Conservation (phyloP, 2,888 invertebrate genomes). For the Melipona bicolor region DNA sequence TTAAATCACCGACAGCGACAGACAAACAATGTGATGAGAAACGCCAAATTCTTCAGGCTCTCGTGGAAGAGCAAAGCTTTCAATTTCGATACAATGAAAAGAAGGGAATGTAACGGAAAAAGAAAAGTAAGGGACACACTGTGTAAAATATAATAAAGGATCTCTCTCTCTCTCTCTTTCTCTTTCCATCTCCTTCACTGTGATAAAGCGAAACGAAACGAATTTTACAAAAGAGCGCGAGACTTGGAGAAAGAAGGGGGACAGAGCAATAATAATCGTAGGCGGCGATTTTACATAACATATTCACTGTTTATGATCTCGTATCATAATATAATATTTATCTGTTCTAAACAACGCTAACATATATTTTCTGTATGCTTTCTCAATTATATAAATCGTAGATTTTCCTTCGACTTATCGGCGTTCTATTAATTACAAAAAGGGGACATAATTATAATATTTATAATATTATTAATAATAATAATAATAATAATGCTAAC, state of each 20-base stretch:
- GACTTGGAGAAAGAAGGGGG: not conserved
- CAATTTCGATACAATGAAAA: too few species aligned
- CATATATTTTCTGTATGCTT: constrained; percentile 79
- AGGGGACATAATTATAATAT: constrained; percentile 28
- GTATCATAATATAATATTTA: constrained; percentile 82
- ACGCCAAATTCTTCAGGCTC: too few species aligned
- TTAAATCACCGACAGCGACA: not conserved
- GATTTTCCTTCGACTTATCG: constrained; percentile 67
- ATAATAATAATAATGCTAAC: constrained; percentile 68
- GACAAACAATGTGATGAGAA: too few species aligned
- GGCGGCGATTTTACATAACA: constrained; percentile 74
- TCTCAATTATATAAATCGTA: constrained; percentile 72
- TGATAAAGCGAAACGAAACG: not conserved
- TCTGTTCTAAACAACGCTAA: constrained; percentile 82
- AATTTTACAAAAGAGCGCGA: not conserved
- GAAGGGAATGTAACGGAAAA: not conserved
- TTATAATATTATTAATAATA: constrained; percentile 16
- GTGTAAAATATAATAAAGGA: not conserved
- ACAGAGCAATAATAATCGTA: constrained; percentile 32
- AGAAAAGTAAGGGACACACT: not conserved
- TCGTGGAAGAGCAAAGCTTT: not conserved
- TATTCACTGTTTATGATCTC: constrained; percentile 81
- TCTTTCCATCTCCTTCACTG: not conserved
- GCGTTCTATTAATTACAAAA: constrained; percentile 78
- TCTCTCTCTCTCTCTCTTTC: not conserved